Base-by-base conservation (phyloP, 1,140 invertebrate species). In the Macrosteles quadrilineatus region DNA sequence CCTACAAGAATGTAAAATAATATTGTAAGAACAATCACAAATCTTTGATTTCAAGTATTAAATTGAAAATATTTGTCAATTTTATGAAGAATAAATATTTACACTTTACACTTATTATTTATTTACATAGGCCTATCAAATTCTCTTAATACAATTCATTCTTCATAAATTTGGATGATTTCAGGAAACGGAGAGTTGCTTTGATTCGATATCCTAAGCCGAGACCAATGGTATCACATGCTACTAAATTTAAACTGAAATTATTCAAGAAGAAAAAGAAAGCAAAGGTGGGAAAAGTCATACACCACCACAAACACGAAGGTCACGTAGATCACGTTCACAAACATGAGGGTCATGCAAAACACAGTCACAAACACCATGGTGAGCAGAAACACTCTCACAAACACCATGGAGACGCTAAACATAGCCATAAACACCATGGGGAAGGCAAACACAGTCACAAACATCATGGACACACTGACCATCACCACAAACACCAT, bases 311-410 rank as follows among this genome's bases (percentile, higher is more conserved):
- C 31, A 47, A 68, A 36, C 47, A 57, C 21, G 30, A 47, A 2
- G 47, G 31, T 30, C 40, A 68, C 19, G 25, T 25, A 32, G 25
- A 68, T 17, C 45, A 55, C 47, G 50, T 17, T 31, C 45, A 31
- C 11, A 53, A 32, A 12, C 53, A 62, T 55, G 53, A 62, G 11
- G 68, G 31, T 12, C 31, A 23, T 64, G 31, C 29, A 17, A 27
- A 64, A 64, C 62, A 64, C 23, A 14, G 17, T n/a, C 62, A 64
- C 36, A 64, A 40, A 17, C 62, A 64, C 23, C 29, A 64, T 64
- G 62, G 29, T 2, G 11, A 64, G 12, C n/a, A 6, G 6, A 27
- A 64, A 64, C 62, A 64, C 27, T 19, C 17, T 36, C 62, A 64
- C 27, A 64, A 64, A 21, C 62, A 64, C 36, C n/a, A 64, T 6